Conservation (phyloP, 2,113 vertebrate genomes). For the Corvus moneduloides region DNA sequence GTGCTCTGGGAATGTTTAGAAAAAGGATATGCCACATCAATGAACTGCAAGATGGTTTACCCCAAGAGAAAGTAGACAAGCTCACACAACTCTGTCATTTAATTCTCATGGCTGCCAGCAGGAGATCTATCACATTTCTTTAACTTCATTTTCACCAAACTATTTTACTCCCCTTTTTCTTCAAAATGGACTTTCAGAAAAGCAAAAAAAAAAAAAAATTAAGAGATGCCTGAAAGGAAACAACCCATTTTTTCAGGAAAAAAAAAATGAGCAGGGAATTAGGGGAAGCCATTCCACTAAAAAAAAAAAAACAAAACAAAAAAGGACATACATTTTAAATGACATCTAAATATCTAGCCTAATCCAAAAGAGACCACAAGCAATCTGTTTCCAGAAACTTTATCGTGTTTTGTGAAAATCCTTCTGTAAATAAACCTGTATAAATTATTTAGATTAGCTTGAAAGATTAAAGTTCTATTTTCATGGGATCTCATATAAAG, state of each 20-base stretch:
- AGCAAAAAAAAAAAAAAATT: background rate
- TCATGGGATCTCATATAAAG: conserved; percentile 10
- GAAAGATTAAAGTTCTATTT: conserved; percentile 33
- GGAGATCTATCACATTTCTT: background rate
- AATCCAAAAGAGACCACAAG: background rate
- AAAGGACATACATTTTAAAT: background rate
- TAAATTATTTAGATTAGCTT: conserved; percentile 44
- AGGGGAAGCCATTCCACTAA: background rate
- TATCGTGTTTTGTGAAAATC: background rate
- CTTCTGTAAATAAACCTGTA: conserved; percentile 3
- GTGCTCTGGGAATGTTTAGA: conserved; percentile 8
- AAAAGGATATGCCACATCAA: conserved; percentile 4
- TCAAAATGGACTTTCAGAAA: background rate
- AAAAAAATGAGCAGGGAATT: background rate
- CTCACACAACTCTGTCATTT: conserved; percentile 6
- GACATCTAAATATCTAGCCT: background rate
- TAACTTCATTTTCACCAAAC: background rate
- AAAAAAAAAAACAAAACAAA: background rate
- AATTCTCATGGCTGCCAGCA: conserved; percentile 7
- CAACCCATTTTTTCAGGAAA: background rate
- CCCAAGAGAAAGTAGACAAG: background rate
- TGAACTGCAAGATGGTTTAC: conserved; percentile 8
- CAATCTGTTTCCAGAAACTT: conserved; percentile 12
- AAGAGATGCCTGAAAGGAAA: background rate
- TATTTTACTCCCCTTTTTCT: background rate